These are phyloP conservation scores for Cecropterus lyciades DNA, from an alignment of 1,140 invertebrate species.

Conservation along the genomic window DNA sequence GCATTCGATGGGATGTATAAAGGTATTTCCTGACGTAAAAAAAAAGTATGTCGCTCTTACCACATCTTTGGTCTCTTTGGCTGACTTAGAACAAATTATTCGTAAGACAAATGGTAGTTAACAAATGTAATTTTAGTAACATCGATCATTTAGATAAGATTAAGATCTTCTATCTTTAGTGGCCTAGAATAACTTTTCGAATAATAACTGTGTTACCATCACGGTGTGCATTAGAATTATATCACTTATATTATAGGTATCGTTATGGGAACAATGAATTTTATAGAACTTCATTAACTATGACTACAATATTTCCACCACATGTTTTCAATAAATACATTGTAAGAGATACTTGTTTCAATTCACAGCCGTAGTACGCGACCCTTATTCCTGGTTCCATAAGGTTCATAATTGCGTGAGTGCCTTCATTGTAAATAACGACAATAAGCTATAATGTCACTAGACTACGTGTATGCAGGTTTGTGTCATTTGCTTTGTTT, in stretches of 20 bases:
- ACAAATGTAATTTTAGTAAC: too few species aligned
- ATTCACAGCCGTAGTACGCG: neutral
- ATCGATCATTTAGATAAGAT: too few species aligned
- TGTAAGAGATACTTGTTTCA: slow-evolving; percentile 29
- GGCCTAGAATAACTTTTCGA: too few species aligned
- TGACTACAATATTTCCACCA: slow-evolving; percentile 10
- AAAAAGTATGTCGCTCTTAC: too few species aligned
- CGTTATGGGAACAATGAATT: neutral
- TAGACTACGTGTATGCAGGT: slow-evolving; percentile 39
- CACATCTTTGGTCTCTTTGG: too few species aligned
- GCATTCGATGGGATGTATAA: too few species aligned
- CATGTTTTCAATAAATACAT: slow-evolving; percentile 43
- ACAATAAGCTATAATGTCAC: slow-evolving; percentile 42
- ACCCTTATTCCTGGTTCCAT: neutral
- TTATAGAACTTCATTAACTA: neutral
- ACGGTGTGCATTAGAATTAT: neutral
- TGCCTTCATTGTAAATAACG: neutral
- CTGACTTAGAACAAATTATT: too few species aligned
- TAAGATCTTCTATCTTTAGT: too few species aligned
- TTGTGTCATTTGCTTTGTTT: slow-evolving; percentile 60
- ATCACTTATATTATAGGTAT: too few species aligned
- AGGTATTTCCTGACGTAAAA: too few species aligned
- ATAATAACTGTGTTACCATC: too few species aligned
- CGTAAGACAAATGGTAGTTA: too few species aligned
- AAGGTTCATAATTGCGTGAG: slow-evolving; percentile 1